These are phyloP conservation scores for Chelonus insularis DNA, from an alignment of 1,140 invertebrate genomes.

Conservation along the genomic window DNA sequence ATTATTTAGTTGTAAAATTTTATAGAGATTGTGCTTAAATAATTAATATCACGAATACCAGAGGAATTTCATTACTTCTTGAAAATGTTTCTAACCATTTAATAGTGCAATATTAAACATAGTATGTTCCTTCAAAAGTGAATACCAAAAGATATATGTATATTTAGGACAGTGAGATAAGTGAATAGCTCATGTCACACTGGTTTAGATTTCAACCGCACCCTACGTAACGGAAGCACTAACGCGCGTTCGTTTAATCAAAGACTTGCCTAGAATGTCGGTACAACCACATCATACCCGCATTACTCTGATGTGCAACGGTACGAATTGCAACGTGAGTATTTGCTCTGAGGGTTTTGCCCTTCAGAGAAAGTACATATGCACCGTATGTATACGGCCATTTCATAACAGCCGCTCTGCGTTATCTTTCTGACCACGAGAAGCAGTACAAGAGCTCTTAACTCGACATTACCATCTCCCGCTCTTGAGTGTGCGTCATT, in stretches of 20 bases:
- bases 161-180: not conserved
- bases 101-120: too few relatives aligned
- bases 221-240: slow-evolving; percentile 24
- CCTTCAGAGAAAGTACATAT: slow-evolving; percentile 1
- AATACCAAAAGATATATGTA: too few relatives aligned
- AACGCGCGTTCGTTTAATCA: slow-evolving; percentile 26
- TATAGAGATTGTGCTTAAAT: too few relatives aligned
- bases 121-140: too few relatives aligned
- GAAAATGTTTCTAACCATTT: too few relatives aligned
- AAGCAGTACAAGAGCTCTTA: slow-evolving; percentile 8
- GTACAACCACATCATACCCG: slow-evolving; percentile 25
- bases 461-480: slow-evolving; percentile 10
- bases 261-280: slow-evolving; percentile 28
- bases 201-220: slow-evolving; percentile 25
- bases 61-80: too few relatives aligned
- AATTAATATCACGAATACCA: too few relatives aligned
- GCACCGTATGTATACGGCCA: slow-evolving; percentile 11
- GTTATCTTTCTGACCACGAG: slow-evolving; percentile 23
- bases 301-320: slow-evolving; percentile 24
- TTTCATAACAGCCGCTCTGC: slow-evolving; percentile 24
- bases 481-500: slow-evolving; percentile 9
- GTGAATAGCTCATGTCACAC: slow-evolving; percentile 16
- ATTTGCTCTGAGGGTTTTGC: slow-evolving; percentile 8
- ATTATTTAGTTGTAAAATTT: too few relatives aligned
- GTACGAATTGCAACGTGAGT: slow-evolving; percentile 11